phyloP scores from a whole-genome alignment of 2,113 vertebrate species.

The Electrona antarctica region DNA sequence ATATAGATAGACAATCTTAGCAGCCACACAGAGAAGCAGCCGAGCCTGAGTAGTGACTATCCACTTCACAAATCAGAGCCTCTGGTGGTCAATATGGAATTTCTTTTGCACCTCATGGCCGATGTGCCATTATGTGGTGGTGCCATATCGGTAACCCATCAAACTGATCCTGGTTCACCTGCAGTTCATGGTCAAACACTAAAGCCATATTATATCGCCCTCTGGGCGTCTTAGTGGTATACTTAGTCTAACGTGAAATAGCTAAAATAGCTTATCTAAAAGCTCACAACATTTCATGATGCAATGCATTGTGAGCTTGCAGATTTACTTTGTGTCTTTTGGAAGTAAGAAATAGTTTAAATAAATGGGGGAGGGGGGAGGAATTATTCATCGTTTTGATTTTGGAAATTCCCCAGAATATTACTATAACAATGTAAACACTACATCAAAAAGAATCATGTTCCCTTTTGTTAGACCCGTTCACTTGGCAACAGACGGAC shows the following conservation, averaged over 20 bases:
- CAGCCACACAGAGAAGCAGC: neutral
- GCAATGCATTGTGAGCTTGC: too few species aligned
- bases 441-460: slow-evolving; percentile 5
- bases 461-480: slow-evolving; percentile 32
- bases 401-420: too few species aligned
- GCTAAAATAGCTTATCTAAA: too few species aligned
- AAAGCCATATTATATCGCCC: too few species aligned
- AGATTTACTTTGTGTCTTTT: too few species aligned
- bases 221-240: too few species aligned
- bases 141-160: neutral
- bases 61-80: slow-evolving; percentile 24
- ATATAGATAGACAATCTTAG: slow-evolving; percentile 32
- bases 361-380: too few species aligned
- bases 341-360: too few species aligned
- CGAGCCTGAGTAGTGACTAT: slow-evolving; percentile 4
- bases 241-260: too few species aligned
- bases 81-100: slow-evolving; percentile 31
- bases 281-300: too few species aligned
- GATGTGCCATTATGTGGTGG: neutral
- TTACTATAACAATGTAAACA: slow-evolving; percentile 3
- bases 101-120: slow-evolving; percentile 1
- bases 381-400: too few species aligned
- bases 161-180: neutral
- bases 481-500: slow-evolving; percentile 52
- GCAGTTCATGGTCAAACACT: neutral